Evolutionary conservation across 2,113 vertebrate species (phyloP), one percentile per base, ranked within the genome.

Genomic region (Dolichotis patagonum): DNA sequence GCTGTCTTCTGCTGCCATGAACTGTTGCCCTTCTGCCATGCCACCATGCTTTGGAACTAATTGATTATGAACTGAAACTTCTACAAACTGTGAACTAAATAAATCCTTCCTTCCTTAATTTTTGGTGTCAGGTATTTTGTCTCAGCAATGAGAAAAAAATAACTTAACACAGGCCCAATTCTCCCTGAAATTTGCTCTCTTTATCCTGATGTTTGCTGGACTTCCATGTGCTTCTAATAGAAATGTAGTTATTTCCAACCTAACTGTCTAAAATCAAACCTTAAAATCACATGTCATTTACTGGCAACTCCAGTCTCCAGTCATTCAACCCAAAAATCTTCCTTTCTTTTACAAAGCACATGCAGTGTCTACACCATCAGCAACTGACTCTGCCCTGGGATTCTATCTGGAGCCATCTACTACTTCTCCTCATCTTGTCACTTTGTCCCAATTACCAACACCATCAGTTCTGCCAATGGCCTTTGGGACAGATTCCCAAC

Each of bases 171-270:
- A 41, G 22, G 28, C 35, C 30, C 62, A 49, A 22, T 69, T 88
- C 30, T 91, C 32, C 30, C 28, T 75, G 7, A 95, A 85, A 17
- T 35, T 19, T 14, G 20, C 58, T 65, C 3, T 87, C 81, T 7
- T 83, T 69, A 73, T 63, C 43, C 62, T 73, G 19, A 35, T 63
- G 2, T 30, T 49, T 26, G 26, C 8, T n/a, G 67, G 32, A 22
- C n/a, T 88, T 78, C 32, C 8, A 35, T 38, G 75, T 35, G 28
- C 41, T 93, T 91, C 14, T 90, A 28, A 65, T 7, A 82, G 28
- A 77, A 91, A 95, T n/a, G n/a, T n/a, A n/a, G n/a, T 82, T 26
- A 77, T 85, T 41, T 90, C 52, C 81, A 62, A 71, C 22, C 54
- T 26, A 86, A 30, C 46, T 6, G 10, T 81, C 63, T 28, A 81